phyloP scores from a whole-genome alignment of 2,113 vertebrate species.

The Alethe diademata region DNA sequence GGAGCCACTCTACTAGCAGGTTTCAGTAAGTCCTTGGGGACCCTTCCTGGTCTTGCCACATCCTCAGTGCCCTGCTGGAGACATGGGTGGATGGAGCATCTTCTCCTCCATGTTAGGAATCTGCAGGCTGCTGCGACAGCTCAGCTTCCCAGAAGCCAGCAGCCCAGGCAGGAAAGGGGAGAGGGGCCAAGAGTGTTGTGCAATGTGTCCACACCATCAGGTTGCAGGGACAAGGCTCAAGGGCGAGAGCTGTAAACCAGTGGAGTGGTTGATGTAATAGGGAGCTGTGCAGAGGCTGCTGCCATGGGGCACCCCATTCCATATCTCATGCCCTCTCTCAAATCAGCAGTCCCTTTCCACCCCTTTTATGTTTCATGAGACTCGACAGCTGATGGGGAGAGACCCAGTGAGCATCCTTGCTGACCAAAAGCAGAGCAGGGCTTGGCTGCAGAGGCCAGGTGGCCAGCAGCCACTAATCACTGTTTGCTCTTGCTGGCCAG shows the following conservation, averaged over 20 bases:
- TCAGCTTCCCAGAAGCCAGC: not conserved
- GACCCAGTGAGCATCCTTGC: not conserved
- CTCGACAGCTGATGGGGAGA: not conserved
- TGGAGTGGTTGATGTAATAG: not conserved
- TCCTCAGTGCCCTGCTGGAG: not conserved
- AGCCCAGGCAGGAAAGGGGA: not conserved
- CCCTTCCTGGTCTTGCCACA: not conserved
- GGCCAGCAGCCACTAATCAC: not conserved
- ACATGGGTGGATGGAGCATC: not conserved
- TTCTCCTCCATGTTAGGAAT: not conserved
- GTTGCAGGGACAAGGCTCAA: constrained; percentile 44
- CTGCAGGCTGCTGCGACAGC: not conserved
- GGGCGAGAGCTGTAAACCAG: not conserved
- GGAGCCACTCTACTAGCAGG: not conserved
- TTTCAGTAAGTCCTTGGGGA: not conserved
- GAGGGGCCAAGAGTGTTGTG: not conserved
- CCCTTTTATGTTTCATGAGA: not conserved
- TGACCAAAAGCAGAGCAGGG: not conserved
- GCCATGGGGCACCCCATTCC: not conserved
- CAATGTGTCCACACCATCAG: not conserved
- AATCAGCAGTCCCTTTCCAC: not conserved
- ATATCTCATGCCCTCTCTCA: not conserved
- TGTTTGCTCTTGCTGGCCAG: not conserved
- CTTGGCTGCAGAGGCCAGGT: not conserved
- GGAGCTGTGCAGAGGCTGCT: not conserved